A percentile compares a stretch with the other conserved stretches of the same genome.
phyloP scores from a whole-genome alignment of 2,797 vertebrate species.

The Arrhamphus sclerolepis region DNA sequence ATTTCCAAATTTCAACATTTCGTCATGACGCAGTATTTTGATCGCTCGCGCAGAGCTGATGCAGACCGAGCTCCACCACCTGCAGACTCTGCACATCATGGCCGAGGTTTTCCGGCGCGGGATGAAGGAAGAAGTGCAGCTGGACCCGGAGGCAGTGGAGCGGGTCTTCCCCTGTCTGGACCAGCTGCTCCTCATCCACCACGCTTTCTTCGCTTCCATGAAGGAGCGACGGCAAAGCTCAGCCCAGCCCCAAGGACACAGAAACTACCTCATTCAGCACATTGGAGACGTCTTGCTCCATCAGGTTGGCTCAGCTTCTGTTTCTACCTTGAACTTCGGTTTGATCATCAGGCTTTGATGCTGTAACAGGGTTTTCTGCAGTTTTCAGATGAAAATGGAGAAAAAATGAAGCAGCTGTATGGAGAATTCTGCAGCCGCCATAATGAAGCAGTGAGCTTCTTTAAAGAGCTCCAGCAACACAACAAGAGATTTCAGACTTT shows the following conservation, averaged over 20 bases:
- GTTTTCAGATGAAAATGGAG: constrained; percentile 94
- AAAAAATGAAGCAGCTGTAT: constrained; percentile 90
- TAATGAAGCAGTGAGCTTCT: constrained; percentile 91
- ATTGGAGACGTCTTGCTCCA: constrained; percentile 92
- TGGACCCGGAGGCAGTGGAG: constrained; percentile 87
- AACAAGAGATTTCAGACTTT: constrained; percentile 96
- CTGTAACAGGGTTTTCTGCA: constrained; percentile 58
- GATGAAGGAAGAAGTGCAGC: constrained; percentile 92
- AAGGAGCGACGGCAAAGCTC: constrained; percentile 88
- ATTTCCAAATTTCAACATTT: not conserved
- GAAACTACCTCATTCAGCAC: constrained; percentile 89
- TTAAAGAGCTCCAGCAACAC: constrained; percentile 93
- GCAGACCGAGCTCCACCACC: constrained; percentile 96
- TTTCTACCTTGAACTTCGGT: not conserved
- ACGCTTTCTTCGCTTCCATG: constrained; percentile 86
- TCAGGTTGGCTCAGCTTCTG: constrained; percentile 78
- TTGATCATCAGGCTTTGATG: not conserved
- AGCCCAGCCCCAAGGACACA: constrained; percentile 74
- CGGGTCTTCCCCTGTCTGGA: constrained; percentile 95
- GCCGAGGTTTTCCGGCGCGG: constrained; percentile 94
- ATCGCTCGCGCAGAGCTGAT: constrained; percentile 86
- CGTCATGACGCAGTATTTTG: not conserved
- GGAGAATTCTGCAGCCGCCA: constrained; percentile 97
- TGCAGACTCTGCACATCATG: constrained; percentile 94
- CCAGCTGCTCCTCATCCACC: constrained; percentile 89